Conservation (phyloP, 2,797 vertebrate genomes). For the Cryptoprocta ferox region DNA sequence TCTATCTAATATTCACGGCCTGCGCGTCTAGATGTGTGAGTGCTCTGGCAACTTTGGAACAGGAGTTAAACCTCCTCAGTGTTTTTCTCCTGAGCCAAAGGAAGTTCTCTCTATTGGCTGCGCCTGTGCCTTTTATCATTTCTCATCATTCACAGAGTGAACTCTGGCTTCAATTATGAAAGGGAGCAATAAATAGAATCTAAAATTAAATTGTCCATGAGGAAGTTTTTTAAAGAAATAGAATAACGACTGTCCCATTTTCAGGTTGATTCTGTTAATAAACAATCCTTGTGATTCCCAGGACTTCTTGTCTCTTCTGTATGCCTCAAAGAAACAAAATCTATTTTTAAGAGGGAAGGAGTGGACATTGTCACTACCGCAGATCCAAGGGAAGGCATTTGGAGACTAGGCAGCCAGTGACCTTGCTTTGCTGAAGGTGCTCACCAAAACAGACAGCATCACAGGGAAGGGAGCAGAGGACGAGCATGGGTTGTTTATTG, state of each 20-base stretch:
- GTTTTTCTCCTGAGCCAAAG: not conserved
- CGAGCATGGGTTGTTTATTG: not conserved
- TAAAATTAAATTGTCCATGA: conserved; percentile 66
- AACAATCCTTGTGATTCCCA: conserved; percentile 54
- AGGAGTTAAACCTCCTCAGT: not conserved
- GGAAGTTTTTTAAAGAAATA: conserved; percentile 48
- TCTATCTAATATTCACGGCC: not conserved
- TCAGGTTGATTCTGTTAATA: conserved; percentile 48
- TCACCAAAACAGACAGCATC: not conserved
- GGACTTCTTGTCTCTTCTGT: conserved; percentile 15
- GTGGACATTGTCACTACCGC: not conserved
- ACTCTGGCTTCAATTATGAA: conserved; percentile 45
- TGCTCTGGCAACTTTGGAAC: not conserved
- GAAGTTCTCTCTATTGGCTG: not conserved
- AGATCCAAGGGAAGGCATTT: not conserved
- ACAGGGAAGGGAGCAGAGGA: not conserved
- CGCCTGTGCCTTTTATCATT: not conserved
- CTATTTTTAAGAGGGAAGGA: conserved; percentile 39
- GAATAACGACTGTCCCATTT: not conserved
- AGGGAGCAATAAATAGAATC: conserved; percentile 58
- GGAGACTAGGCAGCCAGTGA: not conserved
- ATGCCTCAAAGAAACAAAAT: conserved; percentile 50
- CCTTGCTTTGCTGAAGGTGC: not conserved
- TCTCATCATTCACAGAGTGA: conserved; percentile 37
- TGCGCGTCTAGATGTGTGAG: not conserved